These are phyloP conservation scores for Urophycis tenuis DNA, from an alignment of 2,797 vertebrate genomes.

Conservation along the genomic window DNA sequence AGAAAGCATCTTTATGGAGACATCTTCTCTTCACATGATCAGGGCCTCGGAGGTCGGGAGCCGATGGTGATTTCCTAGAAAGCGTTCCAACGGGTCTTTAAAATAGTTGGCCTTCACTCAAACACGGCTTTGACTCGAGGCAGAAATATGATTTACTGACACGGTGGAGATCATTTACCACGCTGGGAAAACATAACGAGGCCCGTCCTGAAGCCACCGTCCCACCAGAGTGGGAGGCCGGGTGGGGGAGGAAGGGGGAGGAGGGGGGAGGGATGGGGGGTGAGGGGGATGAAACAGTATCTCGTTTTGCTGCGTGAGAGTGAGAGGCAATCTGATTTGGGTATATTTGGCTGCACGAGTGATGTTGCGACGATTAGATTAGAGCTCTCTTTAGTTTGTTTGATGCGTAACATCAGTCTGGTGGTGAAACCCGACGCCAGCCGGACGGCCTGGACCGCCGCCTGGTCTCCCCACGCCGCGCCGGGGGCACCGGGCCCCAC, in stretches of 20 bases:
- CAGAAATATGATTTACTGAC: not conserved
- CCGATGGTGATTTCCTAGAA: not conserved
- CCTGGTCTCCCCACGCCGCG: constrained; percentile 44
- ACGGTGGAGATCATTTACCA: not conserved
- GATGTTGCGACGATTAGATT: constrained; percentile 72
- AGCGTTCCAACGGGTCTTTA: not conserved
- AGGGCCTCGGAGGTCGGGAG: not conserved
- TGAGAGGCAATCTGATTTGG: constrained; percentile 73
- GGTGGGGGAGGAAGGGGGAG: not conserved
- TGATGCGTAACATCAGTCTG: constrained; percentile 74
- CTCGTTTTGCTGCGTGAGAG: constrained; percentile 67
- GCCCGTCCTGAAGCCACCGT: not conserved
- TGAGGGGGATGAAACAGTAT: constrained; percentile 61
- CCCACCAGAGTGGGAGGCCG: not conserved
- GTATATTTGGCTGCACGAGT: constrained; percentile 68
- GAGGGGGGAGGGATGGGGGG: constrained; percentile 38
- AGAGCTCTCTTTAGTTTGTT: constrained; percentile 70
- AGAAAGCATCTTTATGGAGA: too few species aligned
- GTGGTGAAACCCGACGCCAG: constrained; percentile 66
- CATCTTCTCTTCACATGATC: not conserved
- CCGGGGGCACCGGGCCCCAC: too few species aligned
- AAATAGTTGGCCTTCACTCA: not conserved
- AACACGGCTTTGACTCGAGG: not conserved
- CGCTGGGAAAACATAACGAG: not conserved
- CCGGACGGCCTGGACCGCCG: constrained; percentile 39